Evolutionary conservation across 2,113 vertebrate genomes (phyloP).

Genomic region (Elachura formosa): DNA sequence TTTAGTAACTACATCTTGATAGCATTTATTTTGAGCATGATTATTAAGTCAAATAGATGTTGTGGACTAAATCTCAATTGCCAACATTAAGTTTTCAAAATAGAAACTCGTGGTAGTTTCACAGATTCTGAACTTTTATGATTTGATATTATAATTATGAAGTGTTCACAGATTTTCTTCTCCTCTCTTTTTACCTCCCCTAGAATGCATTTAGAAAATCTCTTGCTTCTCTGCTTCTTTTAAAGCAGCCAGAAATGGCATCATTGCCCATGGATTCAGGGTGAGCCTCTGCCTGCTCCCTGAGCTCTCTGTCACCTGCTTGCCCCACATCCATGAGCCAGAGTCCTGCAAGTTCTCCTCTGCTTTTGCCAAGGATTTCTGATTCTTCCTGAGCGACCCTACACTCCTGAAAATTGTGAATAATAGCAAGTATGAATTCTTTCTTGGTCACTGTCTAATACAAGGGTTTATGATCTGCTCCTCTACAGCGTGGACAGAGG

Average conservation of each 20-base stretch:
- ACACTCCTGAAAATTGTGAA: background rate
- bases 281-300: background rate
- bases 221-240: background rate
- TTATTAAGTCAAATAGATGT: background rate
- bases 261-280: background rate
- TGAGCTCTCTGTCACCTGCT: background rate
- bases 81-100: background rate
- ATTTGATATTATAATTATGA: background rate
- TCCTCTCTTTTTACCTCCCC: background rate
- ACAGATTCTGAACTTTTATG: background rate
- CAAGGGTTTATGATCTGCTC: background rate
- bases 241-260: background rate
- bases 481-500: background rate
- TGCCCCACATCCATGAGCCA: background rate
- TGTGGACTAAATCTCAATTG: background rate
- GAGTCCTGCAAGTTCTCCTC: background rate
- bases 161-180: background rate
- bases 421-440: background rate
- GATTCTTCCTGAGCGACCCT: background rate
- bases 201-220: background rate
- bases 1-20: background rate
- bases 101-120: background rate
- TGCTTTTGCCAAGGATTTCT: background rate
- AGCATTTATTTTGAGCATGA: background rate
- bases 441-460: background rate